phyloP scores from a whole-genome alignment of 23 tunicate species.

The Pegea sp. region DNA sequence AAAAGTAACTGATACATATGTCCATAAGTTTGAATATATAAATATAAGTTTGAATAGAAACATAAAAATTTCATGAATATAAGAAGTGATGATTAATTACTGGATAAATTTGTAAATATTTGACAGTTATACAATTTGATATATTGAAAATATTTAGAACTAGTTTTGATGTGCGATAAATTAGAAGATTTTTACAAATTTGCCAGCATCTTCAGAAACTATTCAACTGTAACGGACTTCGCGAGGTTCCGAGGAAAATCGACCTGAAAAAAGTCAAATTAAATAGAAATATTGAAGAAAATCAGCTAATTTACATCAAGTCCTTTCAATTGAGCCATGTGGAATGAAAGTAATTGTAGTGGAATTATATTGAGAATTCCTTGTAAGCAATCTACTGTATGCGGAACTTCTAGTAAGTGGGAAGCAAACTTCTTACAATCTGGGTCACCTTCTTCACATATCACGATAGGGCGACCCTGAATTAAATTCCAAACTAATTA shows the following conservation, averaged over 20 bases:
- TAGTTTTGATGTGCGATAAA: too few species aligned
- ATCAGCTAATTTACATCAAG: constrained; percentile 43
- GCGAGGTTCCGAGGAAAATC: constrained; percentile 93
- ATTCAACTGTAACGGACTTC: constrained; percentile 94
- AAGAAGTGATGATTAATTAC: too few species aligned
- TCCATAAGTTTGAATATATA: too few species aligned
- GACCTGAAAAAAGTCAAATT: constrained; percentile 33
- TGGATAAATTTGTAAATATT: too few species aligned
- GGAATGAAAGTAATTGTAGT: constrained; percentile 83
- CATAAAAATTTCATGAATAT: too few species aligned
- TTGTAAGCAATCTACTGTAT: constrained; percentile 91
- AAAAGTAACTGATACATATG: too few species aligned
- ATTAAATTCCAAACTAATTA: neutral
- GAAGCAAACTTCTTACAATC: constrained; percentile 68
- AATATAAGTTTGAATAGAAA: too few species aligned
- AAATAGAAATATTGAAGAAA: neutral
- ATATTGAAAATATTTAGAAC: too few species aligned
- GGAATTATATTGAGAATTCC: constrained; percentile 93
- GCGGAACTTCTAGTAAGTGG: constrained; percentile 60
- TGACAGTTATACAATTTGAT: too few species aligned
- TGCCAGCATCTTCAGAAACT: too few species aligned
- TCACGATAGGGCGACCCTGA: constrained; percentile 88
- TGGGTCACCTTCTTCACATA: constrained; percentile 56
- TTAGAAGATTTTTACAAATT: too few species aligned
- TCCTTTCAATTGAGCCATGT: constrained; percentile 88